A percentile compares a stretch with the other conserved stretches of the same genome.
Conservation (phyloP, 2,888 invertebrate genomes). For the Drosophila rubida region DNA sequence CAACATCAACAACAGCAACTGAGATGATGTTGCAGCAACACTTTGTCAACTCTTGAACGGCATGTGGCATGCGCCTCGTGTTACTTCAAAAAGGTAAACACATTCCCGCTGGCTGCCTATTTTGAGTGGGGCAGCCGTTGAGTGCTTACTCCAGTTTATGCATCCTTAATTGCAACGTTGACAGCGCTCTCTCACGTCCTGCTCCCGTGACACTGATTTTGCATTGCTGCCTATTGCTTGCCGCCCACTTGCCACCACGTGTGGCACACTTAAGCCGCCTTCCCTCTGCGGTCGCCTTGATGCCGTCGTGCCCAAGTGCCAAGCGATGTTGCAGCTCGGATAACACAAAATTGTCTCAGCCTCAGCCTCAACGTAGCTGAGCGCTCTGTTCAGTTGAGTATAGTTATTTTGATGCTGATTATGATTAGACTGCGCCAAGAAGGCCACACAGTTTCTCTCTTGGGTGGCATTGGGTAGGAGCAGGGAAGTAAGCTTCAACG, state of each 20-base stretch:
- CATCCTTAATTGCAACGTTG: slow-evolving; percentile 76
- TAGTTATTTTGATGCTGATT: slow-evolving; percentile 11
- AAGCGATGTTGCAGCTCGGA: slow-evolving; percentile 58
- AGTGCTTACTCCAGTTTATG: slow-evolving; percentile 80
- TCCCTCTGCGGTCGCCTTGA: slow-evolving; percentile 39
- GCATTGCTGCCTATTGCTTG: slow-evolving; percentile 4
- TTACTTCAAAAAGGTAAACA: slow-evolving; percentile 68
- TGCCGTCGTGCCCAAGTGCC: slow-evolving; percentile 69
- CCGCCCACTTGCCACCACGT: too few relatives aligned
- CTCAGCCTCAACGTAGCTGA: too few relatives aligned
- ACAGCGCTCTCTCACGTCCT: slow-evolving; percentile 56
- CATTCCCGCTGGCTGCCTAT: slow-evolving; percentile 21
- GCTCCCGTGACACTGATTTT: slow-evolving; percentile 81
- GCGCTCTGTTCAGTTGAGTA: background rate
- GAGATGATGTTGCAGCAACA: slow-evolving; percentile 38
- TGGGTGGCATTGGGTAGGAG: background rate
- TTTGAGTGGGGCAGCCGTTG: slow-evolving; percentile 24
- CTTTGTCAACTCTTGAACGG: slow-evolving; percentile 3
- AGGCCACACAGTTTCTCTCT: background rate
- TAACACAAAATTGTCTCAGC: slow-evolving; percentile 44
- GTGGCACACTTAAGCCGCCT: slow-evolving; percentile 31
- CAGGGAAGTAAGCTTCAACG: background rate
- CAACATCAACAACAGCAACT: slow-evolving; percentile 36
- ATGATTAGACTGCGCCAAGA: slow-evolving; percentile 11
- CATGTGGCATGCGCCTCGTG: slow-evolving; percentile 7